These are phyloP conservation scores for Lamprologus lemairii DNA, from an alignment of 2,113 vertebrate species.

Conservation along the genomic window DNA sequence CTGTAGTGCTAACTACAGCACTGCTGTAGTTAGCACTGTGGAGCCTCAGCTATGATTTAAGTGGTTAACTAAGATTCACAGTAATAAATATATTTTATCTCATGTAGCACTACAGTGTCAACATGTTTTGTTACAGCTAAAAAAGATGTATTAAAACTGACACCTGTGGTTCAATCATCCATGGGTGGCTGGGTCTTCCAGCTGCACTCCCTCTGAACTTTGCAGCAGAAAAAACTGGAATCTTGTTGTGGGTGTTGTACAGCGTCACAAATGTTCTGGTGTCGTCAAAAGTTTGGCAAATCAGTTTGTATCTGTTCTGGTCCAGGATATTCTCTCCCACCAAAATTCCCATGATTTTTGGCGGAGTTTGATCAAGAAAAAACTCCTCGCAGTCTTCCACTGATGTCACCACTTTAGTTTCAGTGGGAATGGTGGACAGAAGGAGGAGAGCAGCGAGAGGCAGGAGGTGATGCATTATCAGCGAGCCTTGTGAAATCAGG, in stretches of 20 bases:
- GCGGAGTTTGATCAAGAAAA: fast-evolving
- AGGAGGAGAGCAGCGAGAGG: neutral
- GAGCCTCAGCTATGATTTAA: neutral
- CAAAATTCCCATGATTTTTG: neutral
- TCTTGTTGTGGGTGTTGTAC: neutral
- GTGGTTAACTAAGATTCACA: neutral
- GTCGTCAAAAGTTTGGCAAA: neutral
- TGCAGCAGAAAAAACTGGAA: neutral
- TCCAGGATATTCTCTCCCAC: neutral
- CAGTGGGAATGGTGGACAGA: neutral
- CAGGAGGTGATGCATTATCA: neutral
- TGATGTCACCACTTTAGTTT: neutral
- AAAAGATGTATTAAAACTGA: neutral
- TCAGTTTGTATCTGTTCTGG: neutral
- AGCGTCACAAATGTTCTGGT: neutral
- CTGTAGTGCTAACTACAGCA: neutral
- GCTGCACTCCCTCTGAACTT: neutral
- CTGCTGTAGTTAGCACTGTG: no score
- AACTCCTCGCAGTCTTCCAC: neutral
- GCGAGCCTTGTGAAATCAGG: neutral
- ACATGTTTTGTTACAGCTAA: neutral
- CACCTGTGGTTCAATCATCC: neutral
- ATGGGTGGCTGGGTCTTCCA: neutral
- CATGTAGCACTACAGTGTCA: neutral
- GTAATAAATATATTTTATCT: neutral